phyloP scores from a whole-genome alignment of 2,797 vertebrate species.

The Cheirogaleus major region DNA sequence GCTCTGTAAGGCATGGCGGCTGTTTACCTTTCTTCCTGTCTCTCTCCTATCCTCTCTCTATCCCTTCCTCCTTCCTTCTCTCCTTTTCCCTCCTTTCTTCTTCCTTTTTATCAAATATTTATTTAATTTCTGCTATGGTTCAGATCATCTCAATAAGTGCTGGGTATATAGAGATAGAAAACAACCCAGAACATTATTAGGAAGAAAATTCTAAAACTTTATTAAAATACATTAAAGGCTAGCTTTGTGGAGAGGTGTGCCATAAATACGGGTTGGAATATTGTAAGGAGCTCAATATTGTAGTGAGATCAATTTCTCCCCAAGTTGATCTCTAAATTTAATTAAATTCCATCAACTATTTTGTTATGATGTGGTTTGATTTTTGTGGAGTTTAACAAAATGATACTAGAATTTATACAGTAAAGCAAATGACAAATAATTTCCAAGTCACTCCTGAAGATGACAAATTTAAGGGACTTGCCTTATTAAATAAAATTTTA shows the following conservation, averaged over 20 bases:
- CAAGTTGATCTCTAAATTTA: background rate
- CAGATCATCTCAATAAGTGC: background rate
- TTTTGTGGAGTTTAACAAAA: background rate
- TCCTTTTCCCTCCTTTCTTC: background rate
- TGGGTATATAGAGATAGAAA: background rate
- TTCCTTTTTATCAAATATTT: background rate
- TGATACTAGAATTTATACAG: background rate
- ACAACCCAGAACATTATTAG: background rate
- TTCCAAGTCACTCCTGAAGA: background rate
- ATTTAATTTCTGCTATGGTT: background rate
- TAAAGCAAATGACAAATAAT: background rate
- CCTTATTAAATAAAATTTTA: background rate
- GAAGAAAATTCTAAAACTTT: background rate
- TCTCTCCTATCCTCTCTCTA: background rate
- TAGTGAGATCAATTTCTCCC: background rate
- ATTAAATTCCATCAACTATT: background rate
- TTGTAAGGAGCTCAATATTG: background rate
- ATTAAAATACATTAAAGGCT: background rate
- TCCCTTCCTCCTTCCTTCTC: background rate
- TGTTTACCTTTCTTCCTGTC: background rate
- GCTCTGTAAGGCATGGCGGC: background rate
- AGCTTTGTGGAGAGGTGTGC: background rate
- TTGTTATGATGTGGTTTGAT: background rate
- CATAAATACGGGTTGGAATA: background rate
- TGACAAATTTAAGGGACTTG: background rate